Conservation (phyloP, 2,797 vertebrate species). For the Melanotaenia maccullochi region DNA sequence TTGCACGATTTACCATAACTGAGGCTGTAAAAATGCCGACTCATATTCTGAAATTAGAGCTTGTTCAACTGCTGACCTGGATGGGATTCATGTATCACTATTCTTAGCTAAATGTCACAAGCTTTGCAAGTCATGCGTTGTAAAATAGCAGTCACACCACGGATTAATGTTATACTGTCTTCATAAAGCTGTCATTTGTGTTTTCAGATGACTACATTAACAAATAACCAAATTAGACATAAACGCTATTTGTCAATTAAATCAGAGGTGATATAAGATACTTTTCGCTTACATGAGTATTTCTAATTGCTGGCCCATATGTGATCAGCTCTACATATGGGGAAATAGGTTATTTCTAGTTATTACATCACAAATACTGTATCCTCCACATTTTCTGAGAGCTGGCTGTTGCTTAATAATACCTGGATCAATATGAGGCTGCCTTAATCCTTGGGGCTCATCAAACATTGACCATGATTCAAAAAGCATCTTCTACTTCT, state of each 20-base stretch:
- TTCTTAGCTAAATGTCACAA: slow-evolving; percentile 27
- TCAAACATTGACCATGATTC: not conserved
- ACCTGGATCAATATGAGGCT: not conserved
- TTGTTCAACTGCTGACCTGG: slow-evolving; percentile 24
- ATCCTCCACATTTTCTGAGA: not conserved
- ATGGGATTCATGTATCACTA: slow-evolving; percentile 48
- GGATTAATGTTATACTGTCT: not conserved
- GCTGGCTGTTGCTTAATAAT: not conserved
- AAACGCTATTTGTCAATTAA: not conserved
- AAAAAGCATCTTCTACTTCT: not conserved
- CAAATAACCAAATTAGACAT: not conserved
- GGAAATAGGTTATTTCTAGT: not conserved
- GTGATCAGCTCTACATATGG: not conserved
- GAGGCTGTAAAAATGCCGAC: slow-evolving; percentile 12
- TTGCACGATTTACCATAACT: not conserved
- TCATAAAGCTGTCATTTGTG: not conserved
- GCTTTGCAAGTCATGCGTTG: slow-evolving; percentile 4
- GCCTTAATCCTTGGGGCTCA: not conserved
- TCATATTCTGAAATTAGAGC: slow-evolving; percentile 58
- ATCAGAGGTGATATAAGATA: not conserved
- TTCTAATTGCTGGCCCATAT: not conserved
- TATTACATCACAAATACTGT: too few relatives aligned
- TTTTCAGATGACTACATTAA: not conserved
- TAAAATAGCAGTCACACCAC: not conserved
- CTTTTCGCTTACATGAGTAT: not conserved